Evolutionary conservation across 35 echinoderm and acorn worm genomes (phyloP), one percentile per base, ranked within the genome.

Genomic region (Lytechinus pictus): DNA sequence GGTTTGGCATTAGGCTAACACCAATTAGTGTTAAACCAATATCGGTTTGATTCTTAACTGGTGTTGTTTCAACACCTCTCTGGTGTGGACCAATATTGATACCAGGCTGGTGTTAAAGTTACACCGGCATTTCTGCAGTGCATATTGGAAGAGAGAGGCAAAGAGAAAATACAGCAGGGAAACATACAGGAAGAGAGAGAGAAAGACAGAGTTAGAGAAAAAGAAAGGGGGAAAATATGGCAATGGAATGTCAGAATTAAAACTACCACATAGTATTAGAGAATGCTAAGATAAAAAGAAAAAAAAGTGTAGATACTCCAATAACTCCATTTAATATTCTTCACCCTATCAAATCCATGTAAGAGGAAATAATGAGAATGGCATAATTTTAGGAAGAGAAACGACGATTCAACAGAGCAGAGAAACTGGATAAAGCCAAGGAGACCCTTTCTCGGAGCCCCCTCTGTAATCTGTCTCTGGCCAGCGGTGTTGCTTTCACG

Each of bases 401-500:
- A 79, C 19, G 66, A 27, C 4, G 19, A 79, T 79, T 16, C 33
- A 21, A 71, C 24, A 21, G 24, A 21, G 66, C 6, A 24, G 24
- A 79, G 66, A 79, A 79, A 79, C 66, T 4, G 21, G 66, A 79
- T 79, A 24, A 79, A 79, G 66, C 19, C 16, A 79, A 79, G 21
- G 66, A 79, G 19, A 79, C 66, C 33, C 66, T 79, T 5, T 79
- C 16, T 19, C 66, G 19, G 66, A 79, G 66, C 66, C 66, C 66
- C 66, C 66, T 79, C 66, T 2, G 66, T 79, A 79, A 79, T 79
- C 66, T n/a, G 66, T 79, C 66, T 19, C 66, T 79, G 66, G 66
- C 66, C 66, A 79, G 66, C 66, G 66, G 66, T 79, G 66, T 79
- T 79, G 66, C 66, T 79, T 79, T 79, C 66, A 79, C 66, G 66